Percentiles rank a stretch among this genome's conserved stretches.
These are phyloP conservation scores for Chlamydotis undulata DNA, from an alignment of 2,113 vertebrate genomes.

Conservation along the genomic window DNA sequence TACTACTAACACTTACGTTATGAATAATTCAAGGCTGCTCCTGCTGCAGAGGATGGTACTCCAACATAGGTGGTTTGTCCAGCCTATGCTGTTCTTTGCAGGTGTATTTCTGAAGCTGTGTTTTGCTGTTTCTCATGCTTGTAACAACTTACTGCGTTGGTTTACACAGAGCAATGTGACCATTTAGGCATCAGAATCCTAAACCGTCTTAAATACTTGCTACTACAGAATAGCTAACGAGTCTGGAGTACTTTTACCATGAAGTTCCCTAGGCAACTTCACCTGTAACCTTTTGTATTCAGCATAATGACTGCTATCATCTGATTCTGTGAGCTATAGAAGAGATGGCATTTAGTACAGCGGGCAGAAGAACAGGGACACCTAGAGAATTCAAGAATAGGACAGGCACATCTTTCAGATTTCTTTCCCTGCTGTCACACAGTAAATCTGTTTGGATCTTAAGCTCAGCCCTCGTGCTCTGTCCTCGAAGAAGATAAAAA, in stretches of 20 bases:
- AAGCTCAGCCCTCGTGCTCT: not conserved
- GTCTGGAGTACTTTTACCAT: not conserved
- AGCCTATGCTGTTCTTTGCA: not conserved
- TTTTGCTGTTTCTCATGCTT: not conserved
- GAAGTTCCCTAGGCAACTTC: not conserved
- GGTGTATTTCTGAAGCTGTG: not conserved
- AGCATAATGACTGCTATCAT: not conserved
- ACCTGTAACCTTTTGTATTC: not conserved
- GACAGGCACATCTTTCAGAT: not conserved
- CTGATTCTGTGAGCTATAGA: not conserved
- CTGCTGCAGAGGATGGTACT: not conserved
- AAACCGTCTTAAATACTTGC: not conserved
- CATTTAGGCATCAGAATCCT: not conserved
- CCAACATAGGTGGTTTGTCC: accelerated
- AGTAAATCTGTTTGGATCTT: not conserved
- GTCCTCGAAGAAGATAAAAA: not conserved
- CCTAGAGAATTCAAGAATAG: not conserved
- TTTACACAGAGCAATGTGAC: not conserved
- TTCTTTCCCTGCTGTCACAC: not conserved
- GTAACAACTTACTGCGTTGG: not conserved
- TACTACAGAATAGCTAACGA: not conserved
- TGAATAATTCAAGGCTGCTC: not conserved
- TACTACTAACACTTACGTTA: not conserved
- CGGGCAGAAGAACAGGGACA: not conserved
- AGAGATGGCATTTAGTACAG: not conserved